Conservation (phyloP, 2,113 vertebrate species). For the Hemicordylus capensis region DNA sequence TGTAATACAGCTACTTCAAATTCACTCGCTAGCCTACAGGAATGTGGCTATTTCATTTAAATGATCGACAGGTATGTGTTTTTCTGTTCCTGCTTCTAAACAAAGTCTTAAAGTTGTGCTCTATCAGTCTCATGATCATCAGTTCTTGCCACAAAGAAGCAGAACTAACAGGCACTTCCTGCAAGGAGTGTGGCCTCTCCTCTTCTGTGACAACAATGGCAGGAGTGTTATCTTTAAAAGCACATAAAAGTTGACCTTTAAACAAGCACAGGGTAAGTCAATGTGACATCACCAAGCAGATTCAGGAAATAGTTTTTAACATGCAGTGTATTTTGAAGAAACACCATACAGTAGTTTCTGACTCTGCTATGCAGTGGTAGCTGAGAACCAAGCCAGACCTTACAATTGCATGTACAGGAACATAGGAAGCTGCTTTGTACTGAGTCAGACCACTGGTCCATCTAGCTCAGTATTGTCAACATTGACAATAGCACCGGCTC, state of each 20-base stretch:
- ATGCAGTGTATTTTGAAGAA: neutral
- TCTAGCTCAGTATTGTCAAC: too few relatives aligned
- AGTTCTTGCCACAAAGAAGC: too few relatives aligned
- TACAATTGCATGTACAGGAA: too few relatives aligned
- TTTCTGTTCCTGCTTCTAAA: neutral
- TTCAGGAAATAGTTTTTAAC: neutral
- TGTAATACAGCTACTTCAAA: neutral
- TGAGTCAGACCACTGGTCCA: too few relatives aligned
- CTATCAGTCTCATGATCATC: neutral
- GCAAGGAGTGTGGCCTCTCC: neutral
- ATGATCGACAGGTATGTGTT: neutral
- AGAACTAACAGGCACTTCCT: neutral
- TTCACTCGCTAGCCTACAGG: neutral
- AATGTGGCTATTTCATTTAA: neutral
- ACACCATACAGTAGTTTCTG: neutral
- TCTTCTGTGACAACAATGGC: neutral
- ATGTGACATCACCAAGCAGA: neutral
- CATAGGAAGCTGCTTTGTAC: too few relatives aligned
- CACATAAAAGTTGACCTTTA: neutral
- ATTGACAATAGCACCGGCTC: too few relatives aligned
- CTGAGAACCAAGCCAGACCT: neutral
- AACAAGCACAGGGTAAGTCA: neutral
- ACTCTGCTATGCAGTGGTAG: too few relatives aligned
- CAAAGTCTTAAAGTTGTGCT: neutral
- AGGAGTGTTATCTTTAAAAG: neutral